These are phyloP conservation scores for Scaeva pyrastri DNA, from an alignment of 2,888 invertebrate species.

Conservation along the genomic window DNA sequence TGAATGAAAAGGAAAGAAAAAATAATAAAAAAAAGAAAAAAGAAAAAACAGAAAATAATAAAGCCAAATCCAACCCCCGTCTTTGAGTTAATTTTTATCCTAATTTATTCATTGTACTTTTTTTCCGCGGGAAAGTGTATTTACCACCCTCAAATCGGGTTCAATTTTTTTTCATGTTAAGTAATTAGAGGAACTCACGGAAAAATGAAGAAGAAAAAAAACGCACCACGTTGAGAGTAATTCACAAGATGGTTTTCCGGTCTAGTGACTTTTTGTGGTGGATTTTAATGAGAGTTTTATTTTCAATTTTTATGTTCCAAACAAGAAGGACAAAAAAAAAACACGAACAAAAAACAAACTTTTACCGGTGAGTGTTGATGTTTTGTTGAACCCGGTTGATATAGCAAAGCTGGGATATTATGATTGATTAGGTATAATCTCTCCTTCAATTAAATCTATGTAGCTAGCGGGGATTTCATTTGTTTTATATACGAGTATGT, in stretches of 20 bases:
- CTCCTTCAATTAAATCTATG: slow-evolving; percentile 44
- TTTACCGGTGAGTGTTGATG: slow-evolving; percentile 22
- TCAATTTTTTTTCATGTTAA: slow-evolving; percentile 65
- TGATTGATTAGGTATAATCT: slow-evolving; percentile 22
- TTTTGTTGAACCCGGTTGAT: background rate
- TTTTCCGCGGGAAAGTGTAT: slow-evolving; percentile 68
- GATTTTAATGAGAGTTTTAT: slow-evolving; percentile 73
- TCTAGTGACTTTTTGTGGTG: slow-evolving; percentile 61
- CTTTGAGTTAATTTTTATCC: slow-evolving; percentile 73
- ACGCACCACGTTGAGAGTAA: slow-evolving; percentile 51
- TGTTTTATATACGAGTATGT: background rate
- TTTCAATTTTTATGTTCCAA: slow-evolving; percentile 52
- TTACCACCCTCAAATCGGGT: slow-evolving; percentile 49
- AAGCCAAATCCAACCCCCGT: slow-evolving; percentile 57
- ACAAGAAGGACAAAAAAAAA: background rate
- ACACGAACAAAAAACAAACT: slow-evolving; percentile 13
- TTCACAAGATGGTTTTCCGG: slow-evolving; percentile 70
- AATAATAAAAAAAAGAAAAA: slow-evolving; percentile 15
- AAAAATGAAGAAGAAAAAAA: slow-evolving; percentile 21
- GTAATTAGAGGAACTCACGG: slow-evolving; percentile 61
- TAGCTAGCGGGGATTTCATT: background rate
- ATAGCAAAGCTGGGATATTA: slow-evolving; percentile 38
- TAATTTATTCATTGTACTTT: slow-evolving; percentile 74
- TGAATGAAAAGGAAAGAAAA: slow-evolving; percentile 54
- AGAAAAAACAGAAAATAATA: slow-evolving; percentile 30